Conservation (phyloP, 2,888 invertebrate genomes). For the Aleiodes leptofemur region DNA sequence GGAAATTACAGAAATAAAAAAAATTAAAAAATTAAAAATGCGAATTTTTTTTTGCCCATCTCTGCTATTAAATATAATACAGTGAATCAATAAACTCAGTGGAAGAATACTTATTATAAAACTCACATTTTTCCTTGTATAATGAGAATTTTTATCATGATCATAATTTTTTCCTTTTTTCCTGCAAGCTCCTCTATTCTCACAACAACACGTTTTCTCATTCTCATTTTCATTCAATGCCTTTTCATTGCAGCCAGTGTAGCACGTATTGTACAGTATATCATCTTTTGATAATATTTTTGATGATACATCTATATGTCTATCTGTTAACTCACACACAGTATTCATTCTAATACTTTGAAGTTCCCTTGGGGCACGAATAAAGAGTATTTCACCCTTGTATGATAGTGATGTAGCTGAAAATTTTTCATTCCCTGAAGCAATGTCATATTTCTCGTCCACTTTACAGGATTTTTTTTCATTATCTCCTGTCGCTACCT, state of each 20-base stretch:
- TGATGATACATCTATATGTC: conserved; percentile 16
- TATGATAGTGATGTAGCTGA: conserved; percentile 24
- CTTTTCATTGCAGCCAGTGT: neutral
- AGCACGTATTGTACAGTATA: conserved; percentile 9
- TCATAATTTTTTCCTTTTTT: neutral
- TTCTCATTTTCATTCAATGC: neutral
- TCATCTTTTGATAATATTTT: conserved; percentile 26
- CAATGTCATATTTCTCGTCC: conserved; percentile 35
- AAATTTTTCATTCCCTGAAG: conserved; percentile 29
- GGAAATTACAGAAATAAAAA: no score
- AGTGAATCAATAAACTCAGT: neutral
- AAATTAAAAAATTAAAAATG: no score
- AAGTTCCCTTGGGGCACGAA: conserved; percentile 27
- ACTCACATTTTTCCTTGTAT: neutral
- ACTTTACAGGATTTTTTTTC: conserved; percentile 30
- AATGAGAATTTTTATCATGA: conserved; percentile 4
- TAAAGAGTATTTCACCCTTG: conserved; percentile 31
- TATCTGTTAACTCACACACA: conserved; percentile 27
- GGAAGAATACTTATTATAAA: neutral
- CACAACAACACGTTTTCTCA: conserved; percentile 2
- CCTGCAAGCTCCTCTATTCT: conserved; percentile 1
- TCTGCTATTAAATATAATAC: neutral
- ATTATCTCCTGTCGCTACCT: conserved; percentile 28
- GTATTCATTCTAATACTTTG: conserved; percentile 20
- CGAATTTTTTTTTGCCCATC: no score